A percentile compares a stretch with the other conserved stretches of the same genome.
These are phyloP conservation scores for Oncopodura yosiiana DNA, from an alignment of 1,140 invertebrate species.

Conservation along the genomic window DNA sequence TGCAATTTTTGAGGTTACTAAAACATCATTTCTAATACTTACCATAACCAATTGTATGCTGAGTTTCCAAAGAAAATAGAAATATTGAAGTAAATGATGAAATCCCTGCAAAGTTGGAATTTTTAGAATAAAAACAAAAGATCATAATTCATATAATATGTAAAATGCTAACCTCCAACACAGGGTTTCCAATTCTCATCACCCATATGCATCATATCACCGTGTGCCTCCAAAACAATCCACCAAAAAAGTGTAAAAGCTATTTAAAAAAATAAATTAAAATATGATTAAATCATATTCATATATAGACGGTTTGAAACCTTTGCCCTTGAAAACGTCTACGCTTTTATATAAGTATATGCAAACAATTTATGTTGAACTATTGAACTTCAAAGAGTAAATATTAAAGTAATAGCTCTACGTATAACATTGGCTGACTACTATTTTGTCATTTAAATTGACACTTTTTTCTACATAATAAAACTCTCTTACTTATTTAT, in stretches of 20 bases:
- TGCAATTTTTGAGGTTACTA: neutral
- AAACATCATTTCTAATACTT: neutral
- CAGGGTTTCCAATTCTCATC: conserved; percentile 38
- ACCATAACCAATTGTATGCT: conserved; percentile 44
- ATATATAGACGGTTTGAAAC: neutral
- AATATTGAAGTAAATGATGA: conserved; percentile 40
- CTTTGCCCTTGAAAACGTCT: no score
- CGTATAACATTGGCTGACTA: neutral
- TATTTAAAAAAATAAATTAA: conserved; percentile 27
- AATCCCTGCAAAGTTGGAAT: conserved; percentile 38
- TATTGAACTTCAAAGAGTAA: neutral
- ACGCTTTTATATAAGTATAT: neutral
- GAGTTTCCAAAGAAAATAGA: conserved; percentile 43
- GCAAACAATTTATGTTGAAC: neutral
- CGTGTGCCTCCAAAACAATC: conserved; percentile 44
- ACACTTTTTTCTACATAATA: neutral
- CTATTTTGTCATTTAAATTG: neutral
- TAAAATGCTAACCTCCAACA: conserved; percentile 6
- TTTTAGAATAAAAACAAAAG: conserved; percentile 19
- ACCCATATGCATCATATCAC: conserved; percentile 41
- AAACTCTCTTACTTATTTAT: neutral
- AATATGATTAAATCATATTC: neutral
- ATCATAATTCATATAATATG: neutral
- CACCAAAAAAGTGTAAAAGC: conserved; percentile 44
- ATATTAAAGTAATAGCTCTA: neutral